Percentiles rank a stretch among this genome's conserved stretches.
Evolutionary conservation across 1,140 invertebrate species (phyloP).

Genomic region (Trichomalopsis sarcophagae): DNA sequence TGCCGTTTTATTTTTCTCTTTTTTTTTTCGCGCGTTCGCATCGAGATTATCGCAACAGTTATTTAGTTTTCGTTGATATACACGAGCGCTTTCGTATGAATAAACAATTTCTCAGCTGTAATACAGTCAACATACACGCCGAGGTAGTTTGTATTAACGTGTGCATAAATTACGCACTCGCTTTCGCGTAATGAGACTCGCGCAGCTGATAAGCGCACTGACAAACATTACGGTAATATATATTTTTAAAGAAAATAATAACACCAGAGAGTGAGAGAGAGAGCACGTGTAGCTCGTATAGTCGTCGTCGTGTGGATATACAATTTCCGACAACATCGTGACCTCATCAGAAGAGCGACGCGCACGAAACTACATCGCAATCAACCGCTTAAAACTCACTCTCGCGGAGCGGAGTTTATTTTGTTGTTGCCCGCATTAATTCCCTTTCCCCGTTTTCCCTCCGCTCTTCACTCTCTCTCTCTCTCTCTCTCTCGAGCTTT

Average conservation of each 20-base stretch:
- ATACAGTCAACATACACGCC: neutral
- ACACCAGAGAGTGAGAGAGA: neutral
- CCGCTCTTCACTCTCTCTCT: neutral
- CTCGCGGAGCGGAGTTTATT: neutral
- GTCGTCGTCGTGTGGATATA: too few species aligned
- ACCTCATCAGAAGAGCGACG: neutral
- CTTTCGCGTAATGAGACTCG: neutral
- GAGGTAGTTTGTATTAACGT: neutral
- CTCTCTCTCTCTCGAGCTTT: constrained; percentile 16
- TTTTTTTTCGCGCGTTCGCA: too few species aligned
- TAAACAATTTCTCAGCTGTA: neutral
- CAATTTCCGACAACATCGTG: too few species aligned
- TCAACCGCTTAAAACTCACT: too few species aligned
- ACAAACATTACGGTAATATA: too few species aligned
- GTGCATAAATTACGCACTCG: neutral
- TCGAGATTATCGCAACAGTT: too few species aligned
- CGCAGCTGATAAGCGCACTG: neutral
- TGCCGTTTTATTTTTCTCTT: too few species aligned
- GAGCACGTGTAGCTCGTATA: neutral
- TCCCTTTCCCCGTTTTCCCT: constrained; percentile 8
- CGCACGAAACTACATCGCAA: neutral
- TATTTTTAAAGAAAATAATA: neutral
- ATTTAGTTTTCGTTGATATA: too few species aligned
- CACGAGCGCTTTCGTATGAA: neutral
- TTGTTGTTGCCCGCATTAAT: constrained; percentile 18